Evolutionary conservation across 2,113 vertebrate genomes (phyloP), one percentile per base, ranked within the genome.

Genomic region (Gallinago jamesoni): DNA sequence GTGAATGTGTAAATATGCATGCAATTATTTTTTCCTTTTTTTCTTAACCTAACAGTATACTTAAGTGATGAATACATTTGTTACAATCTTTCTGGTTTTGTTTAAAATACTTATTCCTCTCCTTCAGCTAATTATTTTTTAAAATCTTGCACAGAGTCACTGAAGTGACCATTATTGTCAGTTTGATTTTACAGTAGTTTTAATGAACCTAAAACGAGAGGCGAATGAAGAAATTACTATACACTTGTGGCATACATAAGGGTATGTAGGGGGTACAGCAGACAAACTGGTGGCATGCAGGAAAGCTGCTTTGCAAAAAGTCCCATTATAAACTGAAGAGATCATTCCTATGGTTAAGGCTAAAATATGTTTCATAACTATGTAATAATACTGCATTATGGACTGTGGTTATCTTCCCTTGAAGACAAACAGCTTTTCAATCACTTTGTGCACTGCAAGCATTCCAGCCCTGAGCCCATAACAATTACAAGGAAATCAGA

Each of bases 401-500:
- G 41, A 81, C n/a, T 76, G 62, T 28, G 27, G 31, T 39, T 93
- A 37, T 90, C 67, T 89, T 73, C 47, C 57, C 48, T 96, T 48
- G 18, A 92, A 97, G 88, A 95, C 64, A 82, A 96, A 90, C n/a
- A 97, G 80, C 14, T 87, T 94, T 94, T 74, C 80, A 96, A 62
- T 45, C 62, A 80, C 48, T 94, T 87, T 84, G 70, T 90, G 52
- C 78, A 86, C 60, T 91, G 72, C 80, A 96, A 92, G 83, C 56
- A 84, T 74, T 92, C 86, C 69, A 93, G 59, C 57, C 47, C 69
- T 96, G 52, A 92, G 47, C 64, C 87, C 63, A 60, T 67, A 87
- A 47, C 78, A 95, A 88, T 97, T 95, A 94, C 79, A 96, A 94
- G 55, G 59, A 91, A 94, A 96, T 82, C 39, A 95, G 83, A 95